Conservation (phyloP, 2,113 vertebrate genomes). For the Bambusicola thoracicus region DNA sequence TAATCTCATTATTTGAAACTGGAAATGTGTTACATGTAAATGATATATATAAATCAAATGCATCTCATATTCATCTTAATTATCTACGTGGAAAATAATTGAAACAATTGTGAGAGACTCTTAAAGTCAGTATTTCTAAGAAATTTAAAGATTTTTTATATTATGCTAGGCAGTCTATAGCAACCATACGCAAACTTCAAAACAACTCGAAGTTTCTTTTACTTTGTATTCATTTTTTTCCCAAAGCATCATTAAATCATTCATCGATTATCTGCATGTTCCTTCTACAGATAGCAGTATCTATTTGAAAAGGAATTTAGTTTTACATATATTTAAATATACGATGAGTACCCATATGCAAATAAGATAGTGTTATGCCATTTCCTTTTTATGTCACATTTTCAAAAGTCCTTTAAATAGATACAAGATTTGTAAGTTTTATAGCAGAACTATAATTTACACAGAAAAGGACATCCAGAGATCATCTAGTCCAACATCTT, state of each 20-base stretch:
- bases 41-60: not conserved
- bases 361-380: not conserved
- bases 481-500: not conserved
- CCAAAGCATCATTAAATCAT: rapidly evolving
- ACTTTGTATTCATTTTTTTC: not conserved
- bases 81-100: not conserved
- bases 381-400: not conserved
- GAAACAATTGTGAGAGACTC: not conserved
- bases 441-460: not conserved
- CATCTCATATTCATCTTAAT: not conserved
- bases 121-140: not conserved
- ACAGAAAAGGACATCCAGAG: not conserved
- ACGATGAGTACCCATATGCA: not conserved
- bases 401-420: not conserved
- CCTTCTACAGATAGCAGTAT: not conserved
- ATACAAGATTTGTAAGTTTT: not conserved
- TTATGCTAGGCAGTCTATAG: not conserved
- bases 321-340: not conserved
- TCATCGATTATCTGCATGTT: not conserved
- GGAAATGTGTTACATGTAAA: not conserved
- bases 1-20: not conserved
- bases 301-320: not conserved
- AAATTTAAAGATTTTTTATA: not conserved
- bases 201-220: not conserved
- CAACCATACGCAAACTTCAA: not conserved